Evolutionary conservation across 2,113 vertebrate genomes (phyloP), one percentile per base, ranked within the genome.

Genomic region (Thomomys bottae): DNA sequence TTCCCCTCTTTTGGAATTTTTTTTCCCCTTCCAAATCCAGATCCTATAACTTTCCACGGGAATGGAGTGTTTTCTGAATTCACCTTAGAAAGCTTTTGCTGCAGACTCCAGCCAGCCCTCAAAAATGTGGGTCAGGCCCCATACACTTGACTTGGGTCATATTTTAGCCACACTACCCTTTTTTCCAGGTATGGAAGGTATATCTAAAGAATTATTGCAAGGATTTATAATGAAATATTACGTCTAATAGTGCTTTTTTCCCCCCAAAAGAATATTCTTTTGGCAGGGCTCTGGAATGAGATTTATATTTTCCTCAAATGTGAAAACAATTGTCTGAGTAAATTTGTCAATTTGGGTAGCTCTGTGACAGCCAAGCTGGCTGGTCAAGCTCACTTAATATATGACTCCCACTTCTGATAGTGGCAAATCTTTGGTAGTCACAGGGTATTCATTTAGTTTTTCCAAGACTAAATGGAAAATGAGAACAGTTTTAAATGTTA

Each of bases 211-310:
- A 75, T 73, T 82, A 81, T 63, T 34, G 61, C 20, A 68, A 84
- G 45, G n/a, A 86, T 82, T 84, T 71, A 75, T 82, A 79, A 54
- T 71, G 38, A 91, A 89, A 89, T 28, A 61, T 28, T 70, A 91
- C 79, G n/a, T 89, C 32, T 32, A 28, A 71, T 6, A 17, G 30
- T 17, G 40, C 57, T 94, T 78, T 68, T 38, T 63, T 91, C 92
- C 81, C 40, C 54, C 40, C 49, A 54, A 57, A 87, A 96, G 49
- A 40, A 68, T 81, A 66, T 73, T 92, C 81, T 87, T 90, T 83
- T 88, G 71, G 78, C 2, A n/a, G 42, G 59, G 63, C 8, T 26
- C 21, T 87, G 14, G 72, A 66, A 42, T 82, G 45, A 87, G 80
- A 71, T 70, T 84, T 84, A 28, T 70, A 71, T 71, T 94, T 91